Evolutionary conservation across 2,113 vertebrate species (phyloP), one percentile per base, ranked within the genome.

Genomic region (Tamias sibiricus): DNA sequence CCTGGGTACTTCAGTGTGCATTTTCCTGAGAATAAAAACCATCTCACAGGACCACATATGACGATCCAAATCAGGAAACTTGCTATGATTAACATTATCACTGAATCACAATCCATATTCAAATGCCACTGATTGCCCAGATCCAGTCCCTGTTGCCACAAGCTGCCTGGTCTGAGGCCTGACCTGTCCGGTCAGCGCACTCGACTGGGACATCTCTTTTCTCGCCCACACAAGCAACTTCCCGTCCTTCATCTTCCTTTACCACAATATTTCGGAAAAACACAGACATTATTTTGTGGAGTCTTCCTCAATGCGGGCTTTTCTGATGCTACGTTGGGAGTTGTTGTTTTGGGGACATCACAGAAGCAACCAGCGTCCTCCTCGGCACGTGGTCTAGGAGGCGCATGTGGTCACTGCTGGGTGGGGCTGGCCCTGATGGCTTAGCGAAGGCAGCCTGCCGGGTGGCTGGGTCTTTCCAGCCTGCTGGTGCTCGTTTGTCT

Each of bases 181-280:
- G 17, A 11, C 44, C n/a, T 0, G 5, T 40, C 6, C n/a, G 44
- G 10, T 1, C 0, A 2, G 16, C 2, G 19, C 30, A 1, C 4
- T 28, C 1, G 0, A 8, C 59, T 20, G 20, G 26, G 22, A 6
- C 10, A 0, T 26, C 42, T 69, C 3, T 4, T 4, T 30, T 17
- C 32, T 22, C 35, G 80, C 6, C 5, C 12, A 16, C 32, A 24
- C 2, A 28, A 72, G 14, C 1, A 11, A 3, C 8, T 4, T 52
- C 37, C 35, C 4, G 0, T 32, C 14, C 4, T 13, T 32, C 8
- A 16, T 13, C 37, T 54, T 59, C 57, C 49, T 87, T 52, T 12
- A 57, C 24, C 0, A 0, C 4, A 26, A 62, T 24, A 4, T 62
- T 90, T 49, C 17, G n/a, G 30, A 64, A 75, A n/a, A n/a, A 13